A percentile compares a stretch with the other conserved stretches of the same genome.
These are phyloP conservation scores for Ascaphus truei DNA, from an alignment of 2,113 vertebrate genomes.

Conservation along the genomic window DNA sequence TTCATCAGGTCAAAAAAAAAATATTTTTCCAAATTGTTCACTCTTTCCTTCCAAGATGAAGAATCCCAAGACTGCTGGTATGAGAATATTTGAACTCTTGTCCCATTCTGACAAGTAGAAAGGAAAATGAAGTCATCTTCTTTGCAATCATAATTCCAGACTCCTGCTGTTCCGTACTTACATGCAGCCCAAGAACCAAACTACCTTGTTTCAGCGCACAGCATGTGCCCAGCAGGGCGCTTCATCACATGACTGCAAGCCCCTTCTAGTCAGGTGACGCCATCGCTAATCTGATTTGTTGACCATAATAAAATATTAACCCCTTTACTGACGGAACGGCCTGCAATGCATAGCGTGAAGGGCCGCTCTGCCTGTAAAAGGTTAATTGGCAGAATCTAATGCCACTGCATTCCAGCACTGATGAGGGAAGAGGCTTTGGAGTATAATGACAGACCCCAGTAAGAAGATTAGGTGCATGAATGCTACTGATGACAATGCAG, in stretches of 20 bases:
- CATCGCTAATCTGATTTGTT: slow-evolving; percentile 48
- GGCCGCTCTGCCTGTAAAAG: neutral
- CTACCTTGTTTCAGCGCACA: slow-evolving; percentile 50
- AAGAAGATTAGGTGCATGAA: slow-evolving; percentile 47
- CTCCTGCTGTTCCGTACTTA: slow-evolving; percentile 53
- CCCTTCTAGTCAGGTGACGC: slow-evolving; percentile 48
- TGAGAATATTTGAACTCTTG: slow-evolving; percentile 45
- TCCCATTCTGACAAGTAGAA: slow-evolving; percentile 44
- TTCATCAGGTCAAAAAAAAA: neutral
- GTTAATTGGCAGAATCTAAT: slow-evolving; percentile 48
- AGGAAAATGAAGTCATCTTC: slow-evolving; percentile 59
- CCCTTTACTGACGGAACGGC: neutral
- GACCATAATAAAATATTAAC: slow-evolving; percentile 40
- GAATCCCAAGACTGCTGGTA: slow-evolving; percentile 42
- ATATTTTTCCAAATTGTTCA: slow-evolving; percentile 9
- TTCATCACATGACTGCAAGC: slow-evolving; percentile 40
- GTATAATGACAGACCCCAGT: slow-evolving; percentile 36
- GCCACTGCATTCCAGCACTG: slow-evolving; percentile 44
- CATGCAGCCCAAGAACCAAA: slow-evolving; percentile 54
- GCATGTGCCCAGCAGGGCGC: slow-evolving; percentile 38
- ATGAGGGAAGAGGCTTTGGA: slow-evolving; percentile 44
- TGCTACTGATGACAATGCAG: slow-evolving; percentile 24
- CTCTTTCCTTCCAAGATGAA: slow-evolving; percentile 47
- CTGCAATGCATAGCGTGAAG: neutral
- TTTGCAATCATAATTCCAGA: slow-evolving; percentile 48